Conservation (phyloP, 2,113 vertebrate genomes). For the Opisthocomus hoazin region DNA sequence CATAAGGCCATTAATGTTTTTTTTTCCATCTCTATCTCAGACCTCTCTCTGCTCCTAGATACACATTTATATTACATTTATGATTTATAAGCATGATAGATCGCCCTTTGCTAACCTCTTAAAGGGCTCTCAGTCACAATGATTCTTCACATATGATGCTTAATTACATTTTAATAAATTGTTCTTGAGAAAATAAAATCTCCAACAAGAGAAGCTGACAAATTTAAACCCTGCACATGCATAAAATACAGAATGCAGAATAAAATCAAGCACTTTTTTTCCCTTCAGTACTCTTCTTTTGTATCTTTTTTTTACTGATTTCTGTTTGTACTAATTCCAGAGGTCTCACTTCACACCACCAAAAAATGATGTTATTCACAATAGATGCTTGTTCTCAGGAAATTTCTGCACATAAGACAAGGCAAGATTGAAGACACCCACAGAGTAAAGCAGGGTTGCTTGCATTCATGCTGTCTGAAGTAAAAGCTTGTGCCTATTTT, state of each 20-base stretch:
- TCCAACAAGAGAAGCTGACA: background rate
- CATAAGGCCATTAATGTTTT: background rate
- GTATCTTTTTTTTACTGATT: background rate
- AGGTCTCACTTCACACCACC: background rate
- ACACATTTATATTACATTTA: slow-evolving; percentile 22
- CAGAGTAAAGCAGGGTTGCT: background rate
- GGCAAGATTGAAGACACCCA: background rate
- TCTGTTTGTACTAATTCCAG: background rate
- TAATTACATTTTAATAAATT: slow-evolving; percentile 24
- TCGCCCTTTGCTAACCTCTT: slow-evolving; percentile 34
- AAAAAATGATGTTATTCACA: background rate
- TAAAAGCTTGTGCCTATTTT: background rate
- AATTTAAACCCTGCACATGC: background rate
- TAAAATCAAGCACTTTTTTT: background rate
- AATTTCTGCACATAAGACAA: background rate
- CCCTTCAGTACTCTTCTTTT: background rate
- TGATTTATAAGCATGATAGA: slow-evolving; percentile 2
- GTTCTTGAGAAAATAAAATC: background rate
- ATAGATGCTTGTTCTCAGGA: background rate
- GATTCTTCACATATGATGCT: slow-evolving; percentile 7
- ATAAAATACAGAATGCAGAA: background rate
- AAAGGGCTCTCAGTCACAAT: slow-evolving; percentile 11
- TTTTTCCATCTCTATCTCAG: background rate
- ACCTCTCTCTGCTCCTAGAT: background rate
- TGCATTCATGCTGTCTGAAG: background rate